Base-by-base conservation (phyloP, 2,113 vertebrate species). In the Xyliphius kryptos region DNA sequence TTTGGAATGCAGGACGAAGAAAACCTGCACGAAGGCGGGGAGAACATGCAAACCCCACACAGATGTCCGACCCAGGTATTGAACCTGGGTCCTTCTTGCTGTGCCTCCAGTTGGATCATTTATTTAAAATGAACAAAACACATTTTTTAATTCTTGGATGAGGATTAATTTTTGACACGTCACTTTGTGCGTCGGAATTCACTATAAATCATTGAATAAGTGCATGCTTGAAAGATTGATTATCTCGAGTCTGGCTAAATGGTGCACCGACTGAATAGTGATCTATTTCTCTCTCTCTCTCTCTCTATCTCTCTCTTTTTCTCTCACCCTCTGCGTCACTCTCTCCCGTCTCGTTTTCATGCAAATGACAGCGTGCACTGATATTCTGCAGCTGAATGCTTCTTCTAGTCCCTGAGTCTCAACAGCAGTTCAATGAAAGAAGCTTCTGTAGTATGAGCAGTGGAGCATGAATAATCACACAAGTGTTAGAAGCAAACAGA, bases 371-470 rank as follows among this genome's bases (percentile, higher is more conserved):
- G 20, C 40, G 2, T 15, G 52, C 26, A 3, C n/a, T 12, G 52
- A 56, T 22, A 21, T 15, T 48, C 10, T 56, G 43, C 43, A 20
- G 63, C 53, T 38, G 53, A 65, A 49, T 15, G 53, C 47, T 21
- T 50, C 46, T 51, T 21, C 43, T 11, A 22, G 44, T 49, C 17
- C 3, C 17, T 11, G 9, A 36, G 9, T 20, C 9, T n/a, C 36
- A 56, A 46, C 9, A 46, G 41, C 40, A 15, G 15, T 20, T 60
- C 19, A 56, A 11, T 61, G 40, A 66, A 71, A 62, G 63, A 57
- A 3, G 46, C 21, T 56, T 41, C 55, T 66, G 57, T 52, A 52
- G 26, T 56, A 16, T 40, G 17, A 60, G 55, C 57, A 26, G 51
- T 38, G 26, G 17, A 56, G 47, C 19, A 6, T 8, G 7, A 21